Percentiles rank a stretch among this genome's conserved stretches.
Evolutionary conservation across 23 tunicate species (phyloP).

Genomic region (Styela clava): DNA sequence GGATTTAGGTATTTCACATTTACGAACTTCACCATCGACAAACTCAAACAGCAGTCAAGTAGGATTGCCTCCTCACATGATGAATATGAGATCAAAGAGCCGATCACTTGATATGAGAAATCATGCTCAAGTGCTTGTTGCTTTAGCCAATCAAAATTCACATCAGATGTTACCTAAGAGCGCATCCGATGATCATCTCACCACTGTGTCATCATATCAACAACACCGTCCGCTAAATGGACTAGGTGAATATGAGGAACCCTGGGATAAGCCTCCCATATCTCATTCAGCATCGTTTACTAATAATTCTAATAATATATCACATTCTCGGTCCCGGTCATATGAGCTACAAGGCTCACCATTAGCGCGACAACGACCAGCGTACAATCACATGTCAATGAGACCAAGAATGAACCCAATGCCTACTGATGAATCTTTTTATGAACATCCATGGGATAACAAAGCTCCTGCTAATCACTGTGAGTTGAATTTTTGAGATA

Average conservation of each 20-base stretch:
- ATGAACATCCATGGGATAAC: slow-evolving; percentile 12
- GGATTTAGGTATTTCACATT: background rate
- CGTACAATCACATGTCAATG: background rate
- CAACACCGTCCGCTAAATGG: slow-evolving; percentile 28
- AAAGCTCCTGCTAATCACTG: slow-evolving; percentile 25
- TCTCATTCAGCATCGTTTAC: background rate
- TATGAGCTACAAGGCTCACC: slow-evolving; percentile 38
- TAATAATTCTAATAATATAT: background rate
- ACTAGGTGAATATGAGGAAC: slow-evolving; percentile 77
- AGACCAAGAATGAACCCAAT: slow-evolving; percentile 22
- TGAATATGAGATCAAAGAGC: slow-evolving; percentile 23
- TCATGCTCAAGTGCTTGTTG: background rate
- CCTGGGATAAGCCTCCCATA: slow-evolving; percentile 58
- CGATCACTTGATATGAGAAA: slow-evolving; percentile 68
- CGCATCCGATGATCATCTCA: slow-evolving; percentile 72
- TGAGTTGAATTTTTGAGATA: slow-evolving; percentile 4
- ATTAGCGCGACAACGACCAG: background rate
- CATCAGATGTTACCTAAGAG: slow-evolving; percentile 43
- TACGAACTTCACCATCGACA: background rate
- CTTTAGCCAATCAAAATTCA: background rate
- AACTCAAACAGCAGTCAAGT: background rate
- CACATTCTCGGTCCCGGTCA: slow-evolving; percentile 69
- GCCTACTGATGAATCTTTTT: background rate
- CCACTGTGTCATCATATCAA: background rate
- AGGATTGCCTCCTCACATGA: slow-evolving; percentile 3